Conservation (phyloP, 2,888 invertebrate species). For the Coronaproctus castanopsis region DNA sequence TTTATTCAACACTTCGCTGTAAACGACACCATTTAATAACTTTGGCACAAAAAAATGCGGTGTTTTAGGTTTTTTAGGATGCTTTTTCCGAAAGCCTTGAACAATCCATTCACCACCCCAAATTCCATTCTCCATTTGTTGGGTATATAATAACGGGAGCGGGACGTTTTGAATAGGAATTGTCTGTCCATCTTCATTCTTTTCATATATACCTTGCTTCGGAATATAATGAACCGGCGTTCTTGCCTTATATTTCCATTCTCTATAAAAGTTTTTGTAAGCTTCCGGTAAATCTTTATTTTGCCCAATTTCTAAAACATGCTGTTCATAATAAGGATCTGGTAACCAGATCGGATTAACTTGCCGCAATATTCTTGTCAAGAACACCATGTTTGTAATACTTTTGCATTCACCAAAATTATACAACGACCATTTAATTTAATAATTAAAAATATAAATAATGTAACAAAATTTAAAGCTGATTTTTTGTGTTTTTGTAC, state of each 20-base stretch:
- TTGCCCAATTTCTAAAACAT: neutral
- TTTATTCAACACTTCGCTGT: constrained; percentile 73
- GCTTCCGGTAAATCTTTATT: constrained; percentile 39
- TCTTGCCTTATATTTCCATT: constrained; percentile 50
- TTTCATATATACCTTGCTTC: constrained; percentile 48
- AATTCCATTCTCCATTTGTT: constrained; percentile 60
- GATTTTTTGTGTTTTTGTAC: too few relatives aligned
- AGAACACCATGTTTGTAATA: too few relatives aligned
- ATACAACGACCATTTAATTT: too few relatives aligned
- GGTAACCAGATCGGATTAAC: too few relatives aligned
- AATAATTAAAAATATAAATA: too few relatives aligned
- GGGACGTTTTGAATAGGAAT: constrained; percentile 51
- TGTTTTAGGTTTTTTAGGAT: constrained; percentile 30
- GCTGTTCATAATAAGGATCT: too few relatives aligned
- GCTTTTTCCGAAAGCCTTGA: constrained; percentile 58
- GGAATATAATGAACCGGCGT: constrained; percentile 47
- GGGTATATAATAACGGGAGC: constrained; percentile 53
- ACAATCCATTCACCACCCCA: constrained; percentile 95
- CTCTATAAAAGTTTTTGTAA: constrained; percentile 67
- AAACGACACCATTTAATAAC: constrained; percentile 56
- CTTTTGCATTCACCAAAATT: too few relatives aligned
- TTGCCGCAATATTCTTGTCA: too few relatives aligned
- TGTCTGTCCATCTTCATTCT: constrained; percentile 50
- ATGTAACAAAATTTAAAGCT: too few relatives aligned
- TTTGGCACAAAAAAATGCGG: constrained; percentile 77